Percentiles rank a stretch among this genome's conserved stretches.
Conservation (phyloP, 2,888 invertebrate genomes). For the Minunthozetes semirufus region DNA sequence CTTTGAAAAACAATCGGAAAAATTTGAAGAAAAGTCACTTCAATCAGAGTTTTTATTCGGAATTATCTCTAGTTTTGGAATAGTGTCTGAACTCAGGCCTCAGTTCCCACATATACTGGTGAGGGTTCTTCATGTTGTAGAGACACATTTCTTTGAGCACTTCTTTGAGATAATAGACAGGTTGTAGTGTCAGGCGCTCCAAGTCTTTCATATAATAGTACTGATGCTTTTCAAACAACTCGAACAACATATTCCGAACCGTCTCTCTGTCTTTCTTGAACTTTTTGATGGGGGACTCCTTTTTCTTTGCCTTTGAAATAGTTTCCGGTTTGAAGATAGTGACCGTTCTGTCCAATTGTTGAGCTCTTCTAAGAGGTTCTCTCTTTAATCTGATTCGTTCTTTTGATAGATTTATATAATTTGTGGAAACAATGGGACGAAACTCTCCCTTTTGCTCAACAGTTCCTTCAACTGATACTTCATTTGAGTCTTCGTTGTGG, state of each 20-base stretch:
- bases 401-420: neutral
- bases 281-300: neutral
- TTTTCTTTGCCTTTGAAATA: neutral
- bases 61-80: neutral
- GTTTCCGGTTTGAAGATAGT: neutral
- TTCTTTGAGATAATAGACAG: constrained; percentile 1
- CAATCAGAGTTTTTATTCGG: no score
- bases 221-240: neutral
- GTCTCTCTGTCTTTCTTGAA: neutral
- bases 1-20: no score
- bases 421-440: neutral
- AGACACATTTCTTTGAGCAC: neutral
- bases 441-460: neutral
- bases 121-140: neutral
- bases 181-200: neutral
- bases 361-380: neutral
- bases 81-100: constrained; percentile 2
- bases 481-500: neutral
- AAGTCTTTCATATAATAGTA: neutral
- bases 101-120: constrained; percentile 4
- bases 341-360: neutral
- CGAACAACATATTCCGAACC: neutral
- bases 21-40: no score
- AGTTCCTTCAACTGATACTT: neutral
- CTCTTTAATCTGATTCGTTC: neutral